Evolutionary conservation across 2,797 vertebrate genomes (phyloP).

Genomic region (Peromyscus eremicus): DNA sequence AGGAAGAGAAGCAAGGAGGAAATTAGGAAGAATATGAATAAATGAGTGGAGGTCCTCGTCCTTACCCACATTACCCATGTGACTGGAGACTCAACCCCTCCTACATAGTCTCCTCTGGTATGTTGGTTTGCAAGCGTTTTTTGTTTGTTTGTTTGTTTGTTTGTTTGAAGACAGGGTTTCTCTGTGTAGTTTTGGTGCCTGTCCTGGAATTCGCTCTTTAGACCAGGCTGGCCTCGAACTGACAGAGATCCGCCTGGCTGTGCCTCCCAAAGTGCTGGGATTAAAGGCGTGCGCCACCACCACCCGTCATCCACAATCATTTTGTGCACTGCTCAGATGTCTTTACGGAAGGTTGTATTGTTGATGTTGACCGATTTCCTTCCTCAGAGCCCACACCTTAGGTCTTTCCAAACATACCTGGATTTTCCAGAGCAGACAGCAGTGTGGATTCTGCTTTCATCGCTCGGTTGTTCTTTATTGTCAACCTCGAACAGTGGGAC

Average conservation of each 20-base stretch:
- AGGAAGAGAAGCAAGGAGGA: not conserved
- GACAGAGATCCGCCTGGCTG: too few relatives aligned
- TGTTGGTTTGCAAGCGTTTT: not conserved
- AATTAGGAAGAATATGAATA: not conserved
- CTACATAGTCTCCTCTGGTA: accelerated
- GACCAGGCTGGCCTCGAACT: too few relatives aligned
- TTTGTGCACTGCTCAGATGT: not conserved
- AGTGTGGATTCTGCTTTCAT: not conserved
- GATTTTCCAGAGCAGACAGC: not conserved
- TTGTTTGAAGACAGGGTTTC: too few relatives aligned
- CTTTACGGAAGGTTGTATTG: not conserved
- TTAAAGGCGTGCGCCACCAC: too few relatives aligned
- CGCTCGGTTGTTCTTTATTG: not conserved
- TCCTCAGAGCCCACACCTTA: not conserved
- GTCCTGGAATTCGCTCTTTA: too few relatives aligned
- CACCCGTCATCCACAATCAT: not conserved
- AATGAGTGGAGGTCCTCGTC: not conserved
- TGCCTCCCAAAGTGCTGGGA: too few relatives aligned
- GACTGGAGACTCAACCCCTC: not conserved
- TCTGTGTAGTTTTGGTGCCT: too few relatives aligned
- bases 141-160: too few relatives aligned
- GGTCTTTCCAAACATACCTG: not conserved
- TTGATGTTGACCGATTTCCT: accelerated
- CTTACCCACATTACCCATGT: accelerated
- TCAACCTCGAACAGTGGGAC: not conserved